Evolutionary conservation across 2,797 vertebrate species (phyloP), one percentile per base, ranked within the genome.

Genomic region (Babyrousa celebensis): DNA sequence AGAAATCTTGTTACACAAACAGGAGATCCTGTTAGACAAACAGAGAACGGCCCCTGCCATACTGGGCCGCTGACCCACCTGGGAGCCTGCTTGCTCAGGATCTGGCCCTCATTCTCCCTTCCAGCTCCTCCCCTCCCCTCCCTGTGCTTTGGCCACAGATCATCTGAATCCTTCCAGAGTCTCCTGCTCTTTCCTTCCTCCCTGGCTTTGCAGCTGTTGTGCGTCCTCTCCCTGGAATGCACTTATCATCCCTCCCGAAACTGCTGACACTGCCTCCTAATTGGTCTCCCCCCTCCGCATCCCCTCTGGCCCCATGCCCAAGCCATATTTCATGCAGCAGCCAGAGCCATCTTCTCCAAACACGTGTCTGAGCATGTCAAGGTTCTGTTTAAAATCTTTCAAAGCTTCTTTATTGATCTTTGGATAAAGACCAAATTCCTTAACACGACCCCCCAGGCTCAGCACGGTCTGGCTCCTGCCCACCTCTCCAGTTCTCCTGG

Each of bases 371-470:
- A 91, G 25, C 48, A n/a, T 23, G 60, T 79, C 21, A 52, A 21
- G 14, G 27, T 43, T 92, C 63, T 96, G 71, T 74, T 29, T 48
- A 75, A 71, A 89, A 84, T 78, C 36, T 77, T 89, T 65, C 36
- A 67, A 78, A 85, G 32, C 29, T 83, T 84, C 82, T 91, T 95
- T 62, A 74, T 27, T 84, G 89, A 75, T 43, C 62, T 87, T 85
- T 72, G 32, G 77, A 92, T 91, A 58, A 92, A 95, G 85, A 97
- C 27, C 52, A 90, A 92, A 96, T 90, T 89, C 32, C 27, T 93
- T 72, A 80, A 58, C 25, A 36, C 1, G 58, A 15, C n/a, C 17
- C 21, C 74, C 29, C 12, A 52, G 58, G 25, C n/a, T 52, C 11
- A 32, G 56, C 3, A 36, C n/a, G 23, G 62, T 93, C 77, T 80